Base-by-base conservation (phyloP, 2,888 invertebrate genomes). In the Drosophila nr. perissopoda region DNA sequence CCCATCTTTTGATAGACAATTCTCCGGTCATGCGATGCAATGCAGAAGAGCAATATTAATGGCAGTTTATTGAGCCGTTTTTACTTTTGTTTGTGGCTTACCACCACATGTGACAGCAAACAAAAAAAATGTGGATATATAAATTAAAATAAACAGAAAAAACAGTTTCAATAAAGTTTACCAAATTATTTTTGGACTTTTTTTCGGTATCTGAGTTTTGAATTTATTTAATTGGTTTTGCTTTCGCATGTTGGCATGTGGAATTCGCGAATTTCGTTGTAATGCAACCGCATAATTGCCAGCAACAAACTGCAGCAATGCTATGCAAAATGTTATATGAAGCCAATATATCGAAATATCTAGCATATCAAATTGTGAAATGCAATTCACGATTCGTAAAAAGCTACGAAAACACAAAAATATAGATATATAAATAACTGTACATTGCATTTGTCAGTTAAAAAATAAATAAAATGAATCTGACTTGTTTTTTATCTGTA, bases 201-300 rank as follows among this genome's bases (percentile, higher is more conserved):
- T 61, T 49, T 38, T 29, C 51, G 38, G 16, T 48, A 53, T 63
- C 62, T 66, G 60, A 27, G 18, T 27, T 67, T 59, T 68, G 62
- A 79, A 70, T 77, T 52, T 60, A 74, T 81, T 78, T 88, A 78
- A 86, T 75, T 88, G 78, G 69, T 67, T 85, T 81, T 54, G 53
- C 52, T 54, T 53, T 36, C 42, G 52, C 21, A 25, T 46, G 21
- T 53, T 53, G 36, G 21, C 49, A 52, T 62, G 57, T 65, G 21
- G n/a, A 8, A 42, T 61, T 70, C 8, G 25, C 4, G 25, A 25
- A 8, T 67, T 58, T 65, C 46, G 54, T 58, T 16, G 38, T 61
- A 61, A 56, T 34, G 67, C 46, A 60, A 86, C 83, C 73, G 46
- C 83, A 85, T 61, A 79, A 77, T 58, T 70, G 63, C 46, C 56